Base-by-base conservation (phyloP, 2,888 invertebrate genomes). In the Galeopsomyia nigrocyanea region DNA sequence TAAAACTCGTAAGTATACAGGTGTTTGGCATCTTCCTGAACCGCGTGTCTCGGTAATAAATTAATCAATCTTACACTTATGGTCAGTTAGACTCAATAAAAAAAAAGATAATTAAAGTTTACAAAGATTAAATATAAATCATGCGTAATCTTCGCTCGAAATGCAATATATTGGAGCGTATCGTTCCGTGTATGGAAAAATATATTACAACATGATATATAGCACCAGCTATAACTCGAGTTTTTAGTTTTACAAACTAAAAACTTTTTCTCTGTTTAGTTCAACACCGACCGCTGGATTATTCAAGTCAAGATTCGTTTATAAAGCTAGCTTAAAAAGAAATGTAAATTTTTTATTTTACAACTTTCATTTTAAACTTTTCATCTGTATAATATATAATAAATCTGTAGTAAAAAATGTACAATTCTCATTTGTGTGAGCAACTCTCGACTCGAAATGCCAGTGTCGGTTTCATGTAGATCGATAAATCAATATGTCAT, bases 201-300 rank as follows among this genome's bases (percentile, higher is more conserved):
- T 74, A 74, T 74, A 65, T 74, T 74, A 74, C 74, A 74, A 68
- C 64, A 71, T 71, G 65, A 72, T 71, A 39, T 39, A 74, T 72
- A 72, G 75, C 75, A 75, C 75, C 75, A 75, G 75, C 75, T 75
- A 75, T 68, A 71, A 68, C 51, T 75, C 51, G 58, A 75, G 75
- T 75, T 72, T 72, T 75, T 72, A 75, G 72, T 75, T 75, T 75
- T 66, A 63, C 19, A 75, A 74, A 75, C 74, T 69, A 75, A 71
- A 68, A 75, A 71, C 74, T 39, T 39, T 39, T 39, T 39, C 39
- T 39, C 39, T 58, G 63, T 68, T 74, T 49, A 57, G 19, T 69
- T 55, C 9, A 62, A 19, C 61, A 74, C 65, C 65, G 16, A 39
- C n/a, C 51, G 62, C 26, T 26, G 26, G 5, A 26, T 26, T 22